Evolutionary conservation across 2,888 invertebrate species (phyloP).

Genomic region (Magallana nippona): DNA sequence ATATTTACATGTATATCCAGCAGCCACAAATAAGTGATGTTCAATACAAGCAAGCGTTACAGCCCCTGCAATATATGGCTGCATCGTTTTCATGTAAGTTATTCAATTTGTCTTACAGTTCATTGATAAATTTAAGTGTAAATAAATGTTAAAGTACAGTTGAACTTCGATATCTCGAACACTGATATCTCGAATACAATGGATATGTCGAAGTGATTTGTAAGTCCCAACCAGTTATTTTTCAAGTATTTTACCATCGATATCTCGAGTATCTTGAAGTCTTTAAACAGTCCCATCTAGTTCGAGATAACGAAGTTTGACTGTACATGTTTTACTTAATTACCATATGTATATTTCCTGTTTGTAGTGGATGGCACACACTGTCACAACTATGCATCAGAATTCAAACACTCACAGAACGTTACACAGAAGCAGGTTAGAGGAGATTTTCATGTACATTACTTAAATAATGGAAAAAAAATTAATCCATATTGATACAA

Average conservation of each 20-base stretch:
- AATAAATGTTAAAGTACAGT: too few species aligned
- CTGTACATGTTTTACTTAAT: not conserved
- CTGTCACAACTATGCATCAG: slow-evolving; percentile 66
- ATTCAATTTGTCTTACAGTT: not conserved
- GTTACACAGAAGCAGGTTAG: slow-evolving; percentile 66
- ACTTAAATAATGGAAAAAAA: slow-evolving; percentile 6
- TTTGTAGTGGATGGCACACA: slow-evolving; percentile 65
- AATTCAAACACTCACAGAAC: slow-evolving; percentile 60
- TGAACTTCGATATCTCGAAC: too few species aligned
- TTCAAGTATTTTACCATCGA: too few species aligned
- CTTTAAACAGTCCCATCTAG: too few species aligned
- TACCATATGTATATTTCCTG: not conserved
- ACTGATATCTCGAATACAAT: too few species aligned
- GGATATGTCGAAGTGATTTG: too few species aligned
- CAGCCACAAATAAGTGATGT: slow-evolving; percentile 55
- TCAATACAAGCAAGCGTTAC: slow-evolving; percentile 58
- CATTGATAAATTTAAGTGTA: too few species aligned
- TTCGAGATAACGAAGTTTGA: too few species aligned
- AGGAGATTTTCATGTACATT: too few species aligned
- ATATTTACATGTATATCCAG: slow-evolving; percentile 26
- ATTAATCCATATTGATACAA: too few species aligned
- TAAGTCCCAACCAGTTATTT: too few species aligned
- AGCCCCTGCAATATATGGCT: slow-evolving; percentile 51
- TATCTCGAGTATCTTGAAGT: too few species aligned
- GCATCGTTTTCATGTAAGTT: slow-evolving; percentile 47